phyloP scores from a whole-genome alignment of 2,113 vertebrate species.

The Probosciger aterrimus region DNA sequence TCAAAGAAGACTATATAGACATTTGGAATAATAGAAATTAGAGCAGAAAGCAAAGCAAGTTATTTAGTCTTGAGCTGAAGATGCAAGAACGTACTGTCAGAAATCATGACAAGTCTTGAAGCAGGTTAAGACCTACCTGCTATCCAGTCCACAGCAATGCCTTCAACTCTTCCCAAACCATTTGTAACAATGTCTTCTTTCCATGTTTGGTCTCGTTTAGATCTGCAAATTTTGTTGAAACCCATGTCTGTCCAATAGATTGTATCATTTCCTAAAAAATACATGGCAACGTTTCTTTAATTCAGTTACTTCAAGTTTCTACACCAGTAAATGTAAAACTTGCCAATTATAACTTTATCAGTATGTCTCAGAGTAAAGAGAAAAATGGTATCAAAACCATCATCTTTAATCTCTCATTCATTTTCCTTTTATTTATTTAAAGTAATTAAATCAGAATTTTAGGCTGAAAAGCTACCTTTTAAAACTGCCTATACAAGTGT shows the following conservation, averaged over 20 bases:
- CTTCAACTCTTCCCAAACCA: conserved; percentile 94
- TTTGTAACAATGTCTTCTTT: conserved; percentile 94
- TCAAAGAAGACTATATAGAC: neutral
- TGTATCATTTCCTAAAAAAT: conserved; percentile 89
- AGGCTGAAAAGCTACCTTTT: neutral
- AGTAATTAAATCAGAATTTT: neutral
- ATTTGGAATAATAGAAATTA: neutral
- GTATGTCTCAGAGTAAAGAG: neutral
- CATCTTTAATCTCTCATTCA: neutral
- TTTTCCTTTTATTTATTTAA: neutral
- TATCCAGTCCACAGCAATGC: conserved; percentile 97
- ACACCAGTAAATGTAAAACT: neutral
- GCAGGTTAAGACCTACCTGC: conserved; percentile 75
- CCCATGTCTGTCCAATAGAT: conserved; percentile 99
- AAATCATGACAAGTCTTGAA: neutral
- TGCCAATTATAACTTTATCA: neutral
- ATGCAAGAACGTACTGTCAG: fast-evolving
- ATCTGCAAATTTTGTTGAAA: conserved; percentile 92
- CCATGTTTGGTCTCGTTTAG: conserved; percentile 96
- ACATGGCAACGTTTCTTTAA: neutral
- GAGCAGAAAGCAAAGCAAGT: neutral
- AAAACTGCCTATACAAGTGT: neutral
- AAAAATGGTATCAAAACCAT: neutral
- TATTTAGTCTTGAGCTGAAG: neutral
- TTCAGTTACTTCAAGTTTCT: neutral